Conservation (phyloP, 2,888 invertebrate species). For the Eupithecia dodoneata region DNA sequence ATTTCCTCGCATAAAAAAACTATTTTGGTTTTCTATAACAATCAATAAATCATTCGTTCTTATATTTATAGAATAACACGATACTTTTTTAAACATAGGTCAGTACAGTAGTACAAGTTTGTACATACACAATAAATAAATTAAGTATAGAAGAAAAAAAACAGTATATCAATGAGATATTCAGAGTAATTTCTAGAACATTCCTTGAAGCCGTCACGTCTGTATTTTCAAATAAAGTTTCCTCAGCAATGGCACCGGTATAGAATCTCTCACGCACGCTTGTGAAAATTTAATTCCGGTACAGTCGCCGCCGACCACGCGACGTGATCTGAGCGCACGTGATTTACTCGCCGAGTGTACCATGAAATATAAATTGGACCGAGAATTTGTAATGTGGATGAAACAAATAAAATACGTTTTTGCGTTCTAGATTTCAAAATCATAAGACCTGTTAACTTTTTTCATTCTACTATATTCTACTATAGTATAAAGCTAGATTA, state of each 20-base stretch:
- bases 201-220: neutral
- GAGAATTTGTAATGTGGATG: conserved; percentile 43
- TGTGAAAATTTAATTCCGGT: conserved; percentile 60
- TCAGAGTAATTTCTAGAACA: neutral
- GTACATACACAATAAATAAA: no score
- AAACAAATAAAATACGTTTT: conserved; percentile 36
- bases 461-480: no score
- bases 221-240: conserved; percentile 10
- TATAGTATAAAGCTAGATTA: no score
- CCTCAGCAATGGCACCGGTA: neutral
- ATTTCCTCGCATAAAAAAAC: neutral
- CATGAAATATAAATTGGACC: conserved; percentile 44
- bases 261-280: conserved; percentile 30
- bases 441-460: neutral
- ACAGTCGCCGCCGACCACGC: conserved; percentile 45
- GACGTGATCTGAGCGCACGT: conserved; percentile 56
- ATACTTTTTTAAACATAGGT: no score
- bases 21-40: neutral
- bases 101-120: no score
- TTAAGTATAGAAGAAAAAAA: no score
- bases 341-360: conserved; percentile 55
- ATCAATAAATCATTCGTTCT: no score
- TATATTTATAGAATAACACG: no score
- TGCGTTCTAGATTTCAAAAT: neutral
- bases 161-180: neutral